Base-by-base conservation (phyloP, 2,113 vertebrate species). In the Anarhynchus alexandrinus region DNA sequence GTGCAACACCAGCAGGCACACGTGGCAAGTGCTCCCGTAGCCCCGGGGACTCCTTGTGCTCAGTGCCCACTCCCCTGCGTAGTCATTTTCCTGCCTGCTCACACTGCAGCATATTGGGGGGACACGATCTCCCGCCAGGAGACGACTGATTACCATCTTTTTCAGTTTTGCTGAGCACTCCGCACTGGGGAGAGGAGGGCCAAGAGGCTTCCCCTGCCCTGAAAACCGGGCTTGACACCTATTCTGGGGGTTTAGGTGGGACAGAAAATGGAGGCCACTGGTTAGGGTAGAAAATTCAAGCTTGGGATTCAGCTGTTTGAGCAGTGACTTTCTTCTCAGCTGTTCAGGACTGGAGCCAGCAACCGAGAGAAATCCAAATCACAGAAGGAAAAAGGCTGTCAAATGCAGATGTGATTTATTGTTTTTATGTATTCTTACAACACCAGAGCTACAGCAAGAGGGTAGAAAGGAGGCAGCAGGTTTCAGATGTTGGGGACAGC, bases 341-440 rank as follows among this genome's bases (percentile, higher is more conserved):
- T 67, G 42, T 3, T 82, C 57, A 34, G 91, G 38, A 23, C 65
- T 21, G 43, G 32, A 59, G n/a, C 51, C 52, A 52, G 71, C 0
- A 2, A 12, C 36, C 3, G 4, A 54, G 82, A 62, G 67, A 78
- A 77, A 77, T 58, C 34, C 25, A 73, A 49, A 61, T 14, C 3
- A 32, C 13, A 47, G 69, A 42, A 54, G 51, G 27, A 42, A 70
- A 65, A 81, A 76, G 20, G 36, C 47, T 67, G 49, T 67, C 19
- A 32, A 38, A 64, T 25, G 52, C 76, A 88, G 69, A n/a, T n/a
- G 27, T 27, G 15, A 15, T 96, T 92, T 94, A 96, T 97, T 96
- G 32, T 0, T 57, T 91, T 81, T 8, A 8, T 4, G 9, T 25
- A 18, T 74, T 88, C 29, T 88, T 38, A 42, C 42, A 71, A 19